A percentile compares a stretch with the other conserved stretches of the same genome.
Conservation (phyloP, 2,797 vertebrate species). For the Todus mexicanus region DNA sequence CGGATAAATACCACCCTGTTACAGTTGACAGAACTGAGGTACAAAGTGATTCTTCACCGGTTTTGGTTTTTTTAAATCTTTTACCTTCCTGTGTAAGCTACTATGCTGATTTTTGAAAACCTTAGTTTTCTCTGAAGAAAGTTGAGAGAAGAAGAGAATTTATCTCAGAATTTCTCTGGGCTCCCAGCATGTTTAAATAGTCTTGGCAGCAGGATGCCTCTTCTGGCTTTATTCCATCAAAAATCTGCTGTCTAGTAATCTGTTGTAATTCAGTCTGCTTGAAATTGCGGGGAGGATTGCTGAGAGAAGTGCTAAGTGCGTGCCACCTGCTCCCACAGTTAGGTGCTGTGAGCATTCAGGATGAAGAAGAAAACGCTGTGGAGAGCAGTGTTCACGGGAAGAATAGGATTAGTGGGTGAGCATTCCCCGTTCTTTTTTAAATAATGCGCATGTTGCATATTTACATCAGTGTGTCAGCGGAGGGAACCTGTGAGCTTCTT, state of each 20-base stretch:
- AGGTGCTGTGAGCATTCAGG: background rate
- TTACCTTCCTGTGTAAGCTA: background rate
- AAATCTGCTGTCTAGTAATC: slow-evolving; percentile 46
- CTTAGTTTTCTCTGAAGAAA: background rate
- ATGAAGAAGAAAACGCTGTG: background rate
- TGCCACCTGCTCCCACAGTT: background rate
- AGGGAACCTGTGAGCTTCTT: background rate
- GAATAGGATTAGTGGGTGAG: background rate
- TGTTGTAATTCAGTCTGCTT: slow-evolving; percentile 32
- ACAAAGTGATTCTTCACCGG: background rate
- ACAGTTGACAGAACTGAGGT: background rate
- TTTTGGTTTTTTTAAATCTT: background rate
- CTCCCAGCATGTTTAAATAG: slow-evolving; percentile 32
- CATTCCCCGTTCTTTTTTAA: background rate
- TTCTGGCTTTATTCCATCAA: slow-evolving; percentile 33
- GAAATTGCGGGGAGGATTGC: background rate
- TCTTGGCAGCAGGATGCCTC: slow-evolving; percentile 35
- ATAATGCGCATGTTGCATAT: background rate
- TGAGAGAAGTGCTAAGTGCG: background rate
- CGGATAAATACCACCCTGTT: background rate
- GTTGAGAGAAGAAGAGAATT: background rate
- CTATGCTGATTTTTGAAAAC: background rate
- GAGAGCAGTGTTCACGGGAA: background rate
- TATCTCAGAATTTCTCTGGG: background rate
- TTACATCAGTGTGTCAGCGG: background rate